Evolutionary conservation across 2,113 vertebrate species (phyloP).

Genomic region (Agelaius phoeniceus): DNA sequence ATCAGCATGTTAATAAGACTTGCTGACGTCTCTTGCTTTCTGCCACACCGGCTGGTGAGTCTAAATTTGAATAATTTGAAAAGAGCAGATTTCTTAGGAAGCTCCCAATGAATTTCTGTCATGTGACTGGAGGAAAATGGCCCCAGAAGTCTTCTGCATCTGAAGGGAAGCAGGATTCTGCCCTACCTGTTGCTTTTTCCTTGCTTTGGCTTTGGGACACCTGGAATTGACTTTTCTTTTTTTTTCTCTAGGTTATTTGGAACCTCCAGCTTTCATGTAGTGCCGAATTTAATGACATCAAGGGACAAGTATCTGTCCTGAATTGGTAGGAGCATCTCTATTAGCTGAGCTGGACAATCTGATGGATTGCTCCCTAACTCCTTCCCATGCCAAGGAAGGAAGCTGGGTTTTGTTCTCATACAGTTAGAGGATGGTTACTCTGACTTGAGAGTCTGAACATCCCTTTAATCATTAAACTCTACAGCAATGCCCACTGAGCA

Average conservation of each 20-base stretch:
- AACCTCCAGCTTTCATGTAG: background rate
- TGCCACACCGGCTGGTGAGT: slow-evolving; percentile 41
- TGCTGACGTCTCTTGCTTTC: slow-evolving; percentile 54
- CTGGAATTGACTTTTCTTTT: background rate
- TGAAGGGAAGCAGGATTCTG: background rate
- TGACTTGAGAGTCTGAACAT: background rate
- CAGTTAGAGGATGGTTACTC: background rate
- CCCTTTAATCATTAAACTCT: background rate
- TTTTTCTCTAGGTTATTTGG: background rate
- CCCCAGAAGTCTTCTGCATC: background rate
- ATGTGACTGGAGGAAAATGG: background rate
- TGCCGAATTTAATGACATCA: background rate
- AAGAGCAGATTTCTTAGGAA: slow-evolving; percentile 39
- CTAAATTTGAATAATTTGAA: slow-evolving; percentile 61
- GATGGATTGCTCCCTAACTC: background rate
- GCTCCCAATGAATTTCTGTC: background rate
- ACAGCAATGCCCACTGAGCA: background rate
- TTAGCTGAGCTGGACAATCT: background rate
- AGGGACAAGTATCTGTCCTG: background rate
- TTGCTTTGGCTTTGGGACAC: background rate
- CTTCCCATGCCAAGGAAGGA: background rate
- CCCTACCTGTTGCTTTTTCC: background rate
- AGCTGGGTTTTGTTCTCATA: background rate
- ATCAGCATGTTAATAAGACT: slow-evolving; percentile 74
- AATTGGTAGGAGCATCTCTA: background rate